Percentiles rank a stretch among this genome's conserved stretches.
phyloP scores from a whole-genome alignment of 2,113 vertebrate genomes.

The Gasterosteus aculeatus region DNA sequence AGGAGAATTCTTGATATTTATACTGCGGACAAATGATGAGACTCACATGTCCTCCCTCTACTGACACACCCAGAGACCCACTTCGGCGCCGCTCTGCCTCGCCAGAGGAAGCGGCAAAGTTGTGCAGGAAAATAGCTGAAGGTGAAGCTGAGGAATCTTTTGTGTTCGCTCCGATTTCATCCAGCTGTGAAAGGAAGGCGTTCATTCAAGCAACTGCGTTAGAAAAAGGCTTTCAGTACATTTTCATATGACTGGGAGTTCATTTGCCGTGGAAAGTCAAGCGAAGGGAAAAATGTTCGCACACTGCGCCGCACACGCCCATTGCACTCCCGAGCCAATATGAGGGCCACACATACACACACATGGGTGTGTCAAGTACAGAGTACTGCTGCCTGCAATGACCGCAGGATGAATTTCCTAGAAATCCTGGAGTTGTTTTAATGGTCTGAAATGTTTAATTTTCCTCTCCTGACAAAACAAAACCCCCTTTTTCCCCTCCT shows the following conservation, averaged over 20 bases:
- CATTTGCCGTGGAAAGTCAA: constrained; percentile 37
- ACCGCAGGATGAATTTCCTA: constrained; percentile 41
- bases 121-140: constrained; percentile 7
- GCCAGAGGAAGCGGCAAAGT: neutral
- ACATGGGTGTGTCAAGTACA: constrained; percentile 59
- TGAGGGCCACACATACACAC: constrained; percentile 42
- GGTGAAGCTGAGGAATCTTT: constrained; percentile 15
- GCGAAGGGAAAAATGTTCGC: constrained; percentile 33
- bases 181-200: constrained; percentile 9
- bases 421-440: constrained; percentile 46
- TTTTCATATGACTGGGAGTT: constrained; percentile 20
- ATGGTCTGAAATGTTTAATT: constrained; percentile 30
- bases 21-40: neutral
- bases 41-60: constrained; percentile 4
- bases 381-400: constrained; percentile 42
- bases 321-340: constrained; percentile 51
- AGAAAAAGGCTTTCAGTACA: constrained; percentile 5
- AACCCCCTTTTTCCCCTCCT: neutral
- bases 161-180: constrained; percentile 5
- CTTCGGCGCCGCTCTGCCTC: constrained; percentile 41
- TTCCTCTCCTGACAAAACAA: constrained; percentile 35
- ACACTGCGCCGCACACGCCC: constrained; percentile 46
- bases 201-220: neutral
- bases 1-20: neutral
- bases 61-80: constrained; percentile 61